Evolutionary conservation across 2,797 vertebrate genomes (phyloP), one percentile per base, ranked within the genome.

Genomic region (Enteromius radiatus): DNA sequence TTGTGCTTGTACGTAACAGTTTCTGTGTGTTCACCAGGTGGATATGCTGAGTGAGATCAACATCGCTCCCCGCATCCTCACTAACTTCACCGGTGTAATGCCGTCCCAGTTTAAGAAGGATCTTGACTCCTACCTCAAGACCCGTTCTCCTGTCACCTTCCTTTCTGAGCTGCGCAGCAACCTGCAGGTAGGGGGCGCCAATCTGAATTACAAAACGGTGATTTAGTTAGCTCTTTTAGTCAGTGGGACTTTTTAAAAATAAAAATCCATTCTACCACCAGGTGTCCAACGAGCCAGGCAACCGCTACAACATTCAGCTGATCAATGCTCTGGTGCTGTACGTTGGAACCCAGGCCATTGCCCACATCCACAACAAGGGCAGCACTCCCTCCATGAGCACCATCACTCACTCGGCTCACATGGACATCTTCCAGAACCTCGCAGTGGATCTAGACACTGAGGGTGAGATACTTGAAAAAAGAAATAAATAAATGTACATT

Each of bases 31-130:
- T 49, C 78, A 28, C 78, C 88, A 99, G 98, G 98, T 99, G 93
- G 98, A 99, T 91, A 99, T 99, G 98, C 92, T 99, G 88, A 99
- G 97, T 82, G 98, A 99, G 93, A 99, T 99, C 88, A 99, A 99
- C 89, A 99, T 99, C 1, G 98, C 98, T 77, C 98, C 98, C 11
- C 96, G 98, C 41, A 99, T 99, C 90, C 97, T 99, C 90, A 99
- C 98, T 1, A 99, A 99, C 93, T 99, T 99, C 87, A 99, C 98
- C 5, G 97, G 97, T 28, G 98, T 99, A 82, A 99, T 99, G 98
- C 98, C 98, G 17, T 97, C 97, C 79, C 98, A 99, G 91, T 99
- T 99, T 92, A 99, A 99, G 93, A 99, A 99, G 92, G 98, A 99
- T 86, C 92, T 99, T 94, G 98, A 99, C 92, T 99, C 98, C 0